Percentiles rank a stretch among this genome's conserved stretches.
Evolutionary conservation across 1,140 invertebrate species (phyloP).

Genomic region (Pogonus chalceus): DNA sequence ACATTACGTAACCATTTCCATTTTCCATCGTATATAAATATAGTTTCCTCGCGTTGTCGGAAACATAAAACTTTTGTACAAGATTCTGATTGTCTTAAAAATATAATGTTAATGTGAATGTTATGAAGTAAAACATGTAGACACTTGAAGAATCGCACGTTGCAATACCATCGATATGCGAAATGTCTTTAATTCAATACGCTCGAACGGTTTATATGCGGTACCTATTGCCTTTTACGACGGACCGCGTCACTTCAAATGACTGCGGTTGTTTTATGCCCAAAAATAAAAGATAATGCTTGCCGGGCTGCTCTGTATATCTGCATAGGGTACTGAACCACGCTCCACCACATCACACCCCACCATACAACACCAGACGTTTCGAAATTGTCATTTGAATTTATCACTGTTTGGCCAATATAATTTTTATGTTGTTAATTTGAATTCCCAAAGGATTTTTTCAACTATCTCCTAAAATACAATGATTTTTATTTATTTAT

Average conservation of each 20-base stretch:
- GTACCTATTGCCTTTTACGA: constrained; percentile 2
- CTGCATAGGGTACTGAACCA: too few relatives aligned
- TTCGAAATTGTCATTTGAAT: constrained; percentile 2
- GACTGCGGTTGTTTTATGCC: not conserved
- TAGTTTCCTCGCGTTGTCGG: too few relatives aligned
- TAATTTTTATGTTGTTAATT: constrained; percentile 8
- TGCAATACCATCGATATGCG: constrained; percentile 2
- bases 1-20: too few relatives aligned
- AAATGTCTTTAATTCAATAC: constrained; percentile 6
- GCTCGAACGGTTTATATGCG: not conserved
- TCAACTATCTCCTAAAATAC: too few relatives aligned
- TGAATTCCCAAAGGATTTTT: not conserved
- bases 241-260: not conserved
- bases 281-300: constrained; percentile 3
- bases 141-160: too few relatives aligned
- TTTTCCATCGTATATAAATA: too few relatives aligned
- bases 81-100: too few relatives aligned
- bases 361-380: not conserved
- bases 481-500: too few relatives aligned
- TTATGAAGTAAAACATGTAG: too few relatives aligned
- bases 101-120: too few relatives aligned
- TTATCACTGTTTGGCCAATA: constrained; percentile 1
- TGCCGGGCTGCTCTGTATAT: not conserved
- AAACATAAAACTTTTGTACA: too few relatives aligned
- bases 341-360: too few relatives aligned